Conservation (phyloP, 2,888 invertebrate genomes). For the Tenthredo amoena region DNA sequence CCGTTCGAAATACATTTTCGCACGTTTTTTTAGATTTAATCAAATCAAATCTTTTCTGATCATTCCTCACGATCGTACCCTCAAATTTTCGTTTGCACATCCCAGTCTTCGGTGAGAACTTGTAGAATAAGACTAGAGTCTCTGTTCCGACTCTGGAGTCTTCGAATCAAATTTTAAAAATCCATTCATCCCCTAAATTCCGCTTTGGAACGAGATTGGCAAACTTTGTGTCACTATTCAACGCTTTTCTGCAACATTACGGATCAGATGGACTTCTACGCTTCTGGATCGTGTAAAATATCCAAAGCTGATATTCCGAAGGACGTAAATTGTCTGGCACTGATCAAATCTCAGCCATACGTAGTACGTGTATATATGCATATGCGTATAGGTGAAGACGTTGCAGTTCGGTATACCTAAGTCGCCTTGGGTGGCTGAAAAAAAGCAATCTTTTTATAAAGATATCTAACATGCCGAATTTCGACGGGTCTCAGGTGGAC, state of each 20-base stretch:
- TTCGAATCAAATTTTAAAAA: neutral
- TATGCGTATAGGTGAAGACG: neutral
- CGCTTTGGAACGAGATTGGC: neutral
- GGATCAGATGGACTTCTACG: neutral
- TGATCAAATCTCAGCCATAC: neutral
- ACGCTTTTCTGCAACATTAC: neutral
- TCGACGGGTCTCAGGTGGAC: conserved; percentile 24
- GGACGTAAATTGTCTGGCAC: conserved; percentile 33
- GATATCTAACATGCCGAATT: conserved; percentile 40
- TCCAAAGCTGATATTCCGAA: neutral
- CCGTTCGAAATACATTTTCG: neutral
- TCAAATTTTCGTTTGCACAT: too few relatives aligned
- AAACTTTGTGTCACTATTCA: neutral
- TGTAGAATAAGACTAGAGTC: too few relatives aligned
- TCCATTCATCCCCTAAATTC: neutral
- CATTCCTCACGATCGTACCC: neutral
- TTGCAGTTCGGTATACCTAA: neutral
- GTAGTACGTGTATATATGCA: neutral
- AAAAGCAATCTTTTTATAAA: conserved; percentile 25
- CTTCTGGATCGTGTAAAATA: neutral
- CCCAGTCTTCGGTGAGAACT: too few relatives aligned
- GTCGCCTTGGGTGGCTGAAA: conserved; percentile 32
- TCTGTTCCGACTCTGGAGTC: too few relatives aligned
- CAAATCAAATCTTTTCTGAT: neutral
- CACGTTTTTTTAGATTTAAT: neutral